phyloP scores from a whole-genome alignment of 2,113 vertebrate species.

The Phyllostomus hastatus region DNA sequence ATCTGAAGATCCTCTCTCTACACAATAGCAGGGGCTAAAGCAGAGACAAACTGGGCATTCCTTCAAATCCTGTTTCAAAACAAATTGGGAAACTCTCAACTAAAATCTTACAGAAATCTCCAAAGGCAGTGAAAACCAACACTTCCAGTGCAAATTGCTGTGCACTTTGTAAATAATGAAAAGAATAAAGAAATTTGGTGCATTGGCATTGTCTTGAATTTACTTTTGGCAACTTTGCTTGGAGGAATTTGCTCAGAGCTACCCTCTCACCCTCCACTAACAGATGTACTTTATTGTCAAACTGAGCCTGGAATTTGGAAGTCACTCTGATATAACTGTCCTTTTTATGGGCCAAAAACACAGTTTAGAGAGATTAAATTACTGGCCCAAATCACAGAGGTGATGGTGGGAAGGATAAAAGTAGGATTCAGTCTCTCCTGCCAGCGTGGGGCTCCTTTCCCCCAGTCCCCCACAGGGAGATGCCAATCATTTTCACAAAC shows the following conservation, averaged over 20 bases:
- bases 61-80: not conserved
- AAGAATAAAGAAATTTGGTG: not conserved
- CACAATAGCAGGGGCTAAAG: not conserved
- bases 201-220: not conserved
- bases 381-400: not conserved
- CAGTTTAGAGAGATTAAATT: not conserved
- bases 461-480: not conserved
- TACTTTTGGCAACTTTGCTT: not conserved
- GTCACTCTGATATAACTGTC: not conserved
- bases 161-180: not conserved
- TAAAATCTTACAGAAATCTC: not conserved
- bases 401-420: not conserved
- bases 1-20: not conserved
- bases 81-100: not conserved
- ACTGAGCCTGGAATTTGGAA: not conserved
- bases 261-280: too few species aligned
- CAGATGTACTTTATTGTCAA: not conserved
- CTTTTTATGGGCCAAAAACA: not conserved
- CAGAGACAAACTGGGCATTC: not conserved
- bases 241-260: not conserved
- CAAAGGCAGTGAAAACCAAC: not conserved
- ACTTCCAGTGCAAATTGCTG: not conserved
- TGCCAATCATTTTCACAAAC: not conserved
- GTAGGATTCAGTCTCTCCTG: not conserved
- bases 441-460: not conserved